These are phyloP conservation scores for human DNA, from an alignment of 2,113 vertebrate genomes.

Conservation along the genomic window DNA sequence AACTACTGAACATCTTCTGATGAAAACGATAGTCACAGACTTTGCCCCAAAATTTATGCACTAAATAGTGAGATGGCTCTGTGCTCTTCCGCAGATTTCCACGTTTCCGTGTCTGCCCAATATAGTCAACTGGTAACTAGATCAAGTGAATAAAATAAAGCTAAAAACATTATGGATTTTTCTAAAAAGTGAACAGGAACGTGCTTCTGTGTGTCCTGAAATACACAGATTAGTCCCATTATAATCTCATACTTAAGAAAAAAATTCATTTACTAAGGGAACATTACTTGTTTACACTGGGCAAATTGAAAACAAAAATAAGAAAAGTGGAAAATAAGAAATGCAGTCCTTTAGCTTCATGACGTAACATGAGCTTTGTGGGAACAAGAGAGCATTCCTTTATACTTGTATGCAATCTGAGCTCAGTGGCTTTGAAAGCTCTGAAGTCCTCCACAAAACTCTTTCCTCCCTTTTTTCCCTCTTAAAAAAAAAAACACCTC, in stretches of 20 bases:
- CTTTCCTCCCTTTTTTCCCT: slow-evolving; percentile 38
- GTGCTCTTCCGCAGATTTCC: not conserved
- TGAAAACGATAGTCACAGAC: not conserved
- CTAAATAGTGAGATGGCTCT: not conserved
- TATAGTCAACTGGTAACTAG: not conserved
- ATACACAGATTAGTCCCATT: not conserved
- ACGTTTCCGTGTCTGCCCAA: not conserved
- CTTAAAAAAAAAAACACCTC: slow-evolving; percentile 6
- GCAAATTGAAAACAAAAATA: slow-evolving; percentile 76
- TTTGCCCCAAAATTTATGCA: not conserved
- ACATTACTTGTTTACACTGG: slow-evolving; percentile 60
- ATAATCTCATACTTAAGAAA: not conserved
- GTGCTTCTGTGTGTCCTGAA: not conserved
- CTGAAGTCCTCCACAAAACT: slow-evolving; percentile 77
- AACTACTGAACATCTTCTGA: not conserved
- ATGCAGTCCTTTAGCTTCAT: slow-evolving; percentile 67
- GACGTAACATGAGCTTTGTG: slow-evolving; percentile 87
- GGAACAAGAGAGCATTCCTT: slow-evolving; percentile 85
- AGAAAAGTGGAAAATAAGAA: slow-evolving; percentile 70
- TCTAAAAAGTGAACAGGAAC: not conserved
- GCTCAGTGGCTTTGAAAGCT: slow-evolving; percentile 80
- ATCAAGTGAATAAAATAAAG: slow-evolving; percentile 18
- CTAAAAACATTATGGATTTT: not conserved
- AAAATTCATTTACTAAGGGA: not conserved
- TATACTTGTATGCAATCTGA: slow-evolving; percentile 81